A percentile compares a stretch with the other conserved stretches of the same genome.
These are phyloP conservation scores for Empis stercorea DNA, from an alignment of 2,888 invertebrate genomes.

Conservation along the genomic window DNA sequence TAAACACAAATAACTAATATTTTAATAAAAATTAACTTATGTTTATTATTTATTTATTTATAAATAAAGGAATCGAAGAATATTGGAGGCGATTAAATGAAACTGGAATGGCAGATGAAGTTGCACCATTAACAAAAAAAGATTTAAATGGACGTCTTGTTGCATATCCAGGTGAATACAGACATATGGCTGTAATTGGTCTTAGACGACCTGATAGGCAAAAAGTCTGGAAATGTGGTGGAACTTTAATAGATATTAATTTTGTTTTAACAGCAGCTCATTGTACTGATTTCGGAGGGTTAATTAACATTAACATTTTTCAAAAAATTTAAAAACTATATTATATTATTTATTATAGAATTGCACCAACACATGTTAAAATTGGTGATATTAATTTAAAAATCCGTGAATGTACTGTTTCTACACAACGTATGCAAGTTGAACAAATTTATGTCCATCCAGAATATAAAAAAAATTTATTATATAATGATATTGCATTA, in stretches of 20 bases:
- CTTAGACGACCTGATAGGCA: not conserved
- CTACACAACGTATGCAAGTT: constrained; percentile 29
- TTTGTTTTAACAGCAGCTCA: constrained; percentile 7
- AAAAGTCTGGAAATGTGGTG: constrained; percentile 6
- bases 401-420: constrained; percentile 27
- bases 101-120: not conserved
- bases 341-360: constrained; percentile 5
- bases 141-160: constrained; percentile 10
- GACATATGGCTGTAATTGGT: constrained; percentile 9
- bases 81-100: not conserved
- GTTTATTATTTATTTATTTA: no score
- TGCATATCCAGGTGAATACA: constrained; percentile 10
- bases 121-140: no score
- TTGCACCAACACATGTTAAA: constrained; percentile 34
- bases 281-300: constrained; percentile 5
- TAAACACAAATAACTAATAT: no score
- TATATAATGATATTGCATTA: constrained; percentile 53
- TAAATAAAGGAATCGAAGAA: not conserved
- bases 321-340: no score
- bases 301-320: not conserved
- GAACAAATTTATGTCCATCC: constrained; percentile 33
- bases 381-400: constrained; percentile 39
- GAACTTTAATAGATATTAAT: constrained; percentile 3
- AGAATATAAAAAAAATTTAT: constrained; percentile 30
- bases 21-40: no score